These are phyloP conservation scores for Platichthys flesus DNA, from an alignment of 2,113 vertebrate genomes.

Conservation along the genomic window DNA sequence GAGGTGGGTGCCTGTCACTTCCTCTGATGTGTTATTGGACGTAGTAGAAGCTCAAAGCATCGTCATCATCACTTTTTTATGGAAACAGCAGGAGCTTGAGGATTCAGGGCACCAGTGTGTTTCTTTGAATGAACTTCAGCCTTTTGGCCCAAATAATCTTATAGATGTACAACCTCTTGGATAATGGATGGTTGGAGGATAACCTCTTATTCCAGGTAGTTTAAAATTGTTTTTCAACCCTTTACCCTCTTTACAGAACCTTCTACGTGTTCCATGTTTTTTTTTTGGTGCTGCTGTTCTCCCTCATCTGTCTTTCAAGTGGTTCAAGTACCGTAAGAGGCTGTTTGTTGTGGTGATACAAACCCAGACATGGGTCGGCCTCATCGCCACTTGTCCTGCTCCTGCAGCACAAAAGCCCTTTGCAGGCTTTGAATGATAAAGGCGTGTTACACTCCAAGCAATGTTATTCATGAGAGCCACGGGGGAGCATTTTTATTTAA, in stretches of 20 bases:
- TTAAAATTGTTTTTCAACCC: neutral
- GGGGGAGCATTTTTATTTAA: neutral
- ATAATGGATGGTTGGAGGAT: neutral
- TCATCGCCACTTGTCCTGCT: conserved; percentile 1
- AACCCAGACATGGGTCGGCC: neutral
- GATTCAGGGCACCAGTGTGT: neutral
- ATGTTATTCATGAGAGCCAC: conserved; percentile 40
- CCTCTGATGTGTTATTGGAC: conserved; percentile 9
- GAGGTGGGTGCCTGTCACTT: conserved; percentile 4
- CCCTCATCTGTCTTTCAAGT: conserved; percentile 11
- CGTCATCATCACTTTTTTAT: too few relatives aligned
- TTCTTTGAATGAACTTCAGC: conserved; percentile 13
- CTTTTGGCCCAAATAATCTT: neutral
- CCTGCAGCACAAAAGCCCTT: conserved; percentile 25
- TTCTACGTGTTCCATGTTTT: neutral
- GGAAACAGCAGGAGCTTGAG: neutral
- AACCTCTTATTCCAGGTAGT: neutral
- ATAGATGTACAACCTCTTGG: neutral
- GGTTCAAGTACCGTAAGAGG: conserved; percentile 10
- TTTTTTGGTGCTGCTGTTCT: neutral
- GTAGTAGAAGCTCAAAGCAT: conserved; percentile 14
- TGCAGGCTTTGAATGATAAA: conserved; percentile 34
- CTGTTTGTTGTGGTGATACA: conserved; percentile 10
- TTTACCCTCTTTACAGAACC: neutral
- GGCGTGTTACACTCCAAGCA: neutral